phyloP scores from a whole-genome alignment of 2,888 invertebrate genomes.

The Cordilura impudica region DNA sequence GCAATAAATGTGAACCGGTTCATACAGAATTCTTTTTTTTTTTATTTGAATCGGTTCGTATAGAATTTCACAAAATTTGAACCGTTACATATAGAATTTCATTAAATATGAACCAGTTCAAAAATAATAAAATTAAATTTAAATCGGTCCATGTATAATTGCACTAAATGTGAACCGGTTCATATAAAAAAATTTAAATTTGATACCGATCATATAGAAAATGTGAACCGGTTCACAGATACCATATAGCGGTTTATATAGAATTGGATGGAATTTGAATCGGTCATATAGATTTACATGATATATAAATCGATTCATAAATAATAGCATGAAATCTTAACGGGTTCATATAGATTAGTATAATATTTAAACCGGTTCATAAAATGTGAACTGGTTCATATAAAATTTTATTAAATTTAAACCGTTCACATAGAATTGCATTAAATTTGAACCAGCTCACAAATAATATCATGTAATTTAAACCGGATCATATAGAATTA shows the following conservation, averaged over 20 bases:
- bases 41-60: not conserved
- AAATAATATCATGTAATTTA: not conserved
- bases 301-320: not conserved
- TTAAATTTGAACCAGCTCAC: not conserved
- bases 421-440: not conserved
- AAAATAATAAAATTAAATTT: not conserved
- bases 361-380: not conserved
- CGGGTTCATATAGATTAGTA: not conserved
- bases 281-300: not conserved
- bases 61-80: not conserved
- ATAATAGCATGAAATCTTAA: not conserved
- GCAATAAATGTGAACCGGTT: not conserved
- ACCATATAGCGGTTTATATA: not conserved
- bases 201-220: not conserved
- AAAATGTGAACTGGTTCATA: not conserved
- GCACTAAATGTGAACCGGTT: not conserved
- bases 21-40: not conserved
- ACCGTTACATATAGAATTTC: not conserved
- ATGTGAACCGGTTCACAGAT: not conserved
- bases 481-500: not conserved
- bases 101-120: not conserved
- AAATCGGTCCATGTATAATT: not conserved
- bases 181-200: not conserved
- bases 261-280: not conserved
- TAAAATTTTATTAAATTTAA: not conserved